A percentile compares a stretch with the other conserved stretches of the same genome.
Evolutionary conservation across 2,113 vertebrate species (phyloP).

Genomic region (Tychaedon coryphoeus): DNA sequence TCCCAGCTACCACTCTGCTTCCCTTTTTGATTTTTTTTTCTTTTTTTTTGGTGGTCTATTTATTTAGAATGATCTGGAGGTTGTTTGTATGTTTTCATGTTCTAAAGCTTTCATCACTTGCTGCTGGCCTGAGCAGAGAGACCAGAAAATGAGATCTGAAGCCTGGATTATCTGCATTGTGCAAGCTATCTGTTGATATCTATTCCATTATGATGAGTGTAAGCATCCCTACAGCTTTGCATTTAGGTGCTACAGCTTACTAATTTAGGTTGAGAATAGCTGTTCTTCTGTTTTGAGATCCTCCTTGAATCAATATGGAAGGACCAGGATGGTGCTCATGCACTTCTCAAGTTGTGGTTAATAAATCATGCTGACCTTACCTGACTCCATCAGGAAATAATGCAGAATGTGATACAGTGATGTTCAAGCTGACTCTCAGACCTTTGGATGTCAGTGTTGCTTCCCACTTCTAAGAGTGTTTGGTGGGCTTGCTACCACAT

Average conservation of each 20-base stretch:
- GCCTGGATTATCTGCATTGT: neutral
- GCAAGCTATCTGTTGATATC: neutral
- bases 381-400: neutral
- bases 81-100: neutral
- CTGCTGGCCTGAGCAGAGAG: neutral
- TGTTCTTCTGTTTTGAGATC: neutral
- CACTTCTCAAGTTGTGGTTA: neutral
- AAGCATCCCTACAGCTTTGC: neutral
- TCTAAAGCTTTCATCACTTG: neutral
- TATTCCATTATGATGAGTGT: neutral
- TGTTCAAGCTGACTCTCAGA: neutral
- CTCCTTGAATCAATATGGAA: neutral
- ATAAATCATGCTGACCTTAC: neutral
- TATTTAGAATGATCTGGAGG: neutral
- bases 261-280: neutral
- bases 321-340: rapidly evolving
- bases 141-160: neutral
- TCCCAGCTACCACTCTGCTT: neutral
- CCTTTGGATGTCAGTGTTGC: neutral
- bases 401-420: neutral
- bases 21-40: neutral
- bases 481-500: neutral
- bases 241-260: neutral
- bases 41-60: neutral
- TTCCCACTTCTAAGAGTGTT: neutral